phyloP scores from a whole-genome alignment of 2,888 invertebrate species.

The Pardosa pseudoannulata region DNA sequence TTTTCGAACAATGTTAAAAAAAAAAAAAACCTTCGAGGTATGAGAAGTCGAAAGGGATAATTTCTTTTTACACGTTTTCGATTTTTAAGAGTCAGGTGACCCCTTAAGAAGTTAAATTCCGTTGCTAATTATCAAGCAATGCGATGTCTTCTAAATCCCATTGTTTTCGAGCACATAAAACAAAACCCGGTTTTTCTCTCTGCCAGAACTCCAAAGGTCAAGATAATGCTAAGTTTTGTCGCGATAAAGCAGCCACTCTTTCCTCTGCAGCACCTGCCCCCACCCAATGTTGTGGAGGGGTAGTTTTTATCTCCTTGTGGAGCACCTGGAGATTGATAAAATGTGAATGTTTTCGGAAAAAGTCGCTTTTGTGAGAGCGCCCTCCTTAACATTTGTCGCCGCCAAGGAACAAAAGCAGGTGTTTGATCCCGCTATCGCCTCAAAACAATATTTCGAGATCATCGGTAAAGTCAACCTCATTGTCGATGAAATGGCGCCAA shows the following conservation, averaged over 20 bases:
- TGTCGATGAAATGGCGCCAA: slow-evolving; percentile 8
- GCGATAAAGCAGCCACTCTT: slow-evolving; percentile 39
- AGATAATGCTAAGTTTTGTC: slow-evolving; percentile 23
- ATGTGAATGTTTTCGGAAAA: background rate
- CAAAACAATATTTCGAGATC: slow-evolving; percentile 12
- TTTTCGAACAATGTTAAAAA: too few species aligned
- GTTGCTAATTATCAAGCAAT: too few species aligned
- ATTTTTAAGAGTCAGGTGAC: too few species aligned
- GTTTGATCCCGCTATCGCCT: background rate
- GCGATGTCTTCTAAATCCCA: too few species aligned
- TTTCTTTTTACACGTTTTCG: too few species aligned
- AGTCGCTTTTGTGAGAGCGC: slow-evolving; percentile 6
- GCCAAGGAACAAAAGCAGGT: slow-evolving; percentile 11
- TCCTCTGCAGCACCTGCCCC: slow-evolving; percentile 57
- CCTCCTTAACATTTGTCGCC: slow-evolving; percentile 4
- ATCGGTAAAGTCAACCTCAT: background rate
- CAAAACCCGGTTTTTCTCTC: slow-evolving; percentile 31
- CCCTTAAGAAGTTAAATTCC: too few species aligned
- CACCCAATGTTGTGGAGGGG: slow-evolving; percentile 30
- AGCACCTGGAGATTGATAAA: slow-evolving; percentile 61
- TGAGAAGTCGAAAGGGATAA: too few species aligned
- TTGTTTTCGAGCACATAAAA: slow-evolving; percentile 14
- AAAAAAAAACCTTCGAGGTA: too few species aligned
- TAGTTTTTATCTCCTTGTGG: slow-evolving; percentile 23
- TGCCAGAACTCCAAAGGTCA: slow-evolving; percentile 61